phyloP scores from a whole-genome alignment of 2,113 vertebrate species.

The Myotis lucifugus region DNA sequence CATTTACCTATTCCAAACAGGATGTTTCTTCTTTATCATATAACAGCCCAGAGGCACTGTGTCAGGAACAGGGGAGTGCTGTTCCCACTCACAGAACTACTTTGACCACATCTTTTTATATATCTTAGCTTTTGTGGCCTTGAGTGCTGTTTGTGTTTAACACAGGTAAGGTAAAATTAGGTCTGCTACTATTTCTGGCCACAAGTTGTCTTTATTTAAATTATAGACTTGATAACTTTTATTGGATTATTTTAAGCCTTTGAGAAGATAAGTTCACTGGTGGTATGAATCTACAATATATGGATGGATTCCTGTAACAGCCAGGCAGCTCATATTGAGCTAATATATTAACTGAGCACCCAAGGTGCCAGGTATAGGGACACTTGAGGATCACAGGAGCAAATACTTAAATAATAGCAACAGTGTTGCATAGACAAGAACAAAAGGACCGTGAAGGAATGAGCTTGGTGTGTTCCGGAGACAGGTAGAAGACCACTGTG shows the following conservation, averaged over 20 bases:
- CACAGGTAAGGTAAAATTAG: not conserved
- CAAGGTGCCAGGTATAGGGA: not conserved
- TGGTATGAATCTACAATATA: not conserved
- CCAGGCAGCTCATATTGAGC: not conserved
- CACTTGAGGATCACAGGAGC: not conserved
- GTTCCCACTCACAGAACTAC: not conserved
- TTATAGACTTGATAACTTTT: not conserved
- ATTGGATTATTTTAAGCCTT: not conserved
- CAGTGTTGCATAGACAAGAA: not conserved
- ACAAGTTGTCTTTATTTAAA: not conserved
- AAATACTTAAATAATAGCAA: not conserved
- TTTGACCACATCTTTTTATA: not conserved
- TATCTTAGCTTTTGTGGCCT: not conserved
- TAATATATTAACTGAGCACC: not conserved
- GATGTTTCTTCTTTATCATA: not conserved
- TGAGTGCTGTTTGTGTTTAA: slow-evolving; percentile 6
- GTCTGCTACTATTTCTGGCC: not conserved
- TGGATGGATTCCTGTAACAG: not conserved
- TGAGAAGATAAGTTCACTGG: not conserved
- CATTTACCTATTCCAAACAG: not conserved
- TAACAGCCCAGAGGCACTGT: not conserved
- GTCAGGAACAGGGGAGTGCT: not conserved
- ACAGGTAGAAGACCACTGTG: not conserved
- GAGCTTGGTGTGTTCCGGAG: not conserved
- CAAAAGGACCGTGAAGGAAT: not conserved